Base-by-base conservation (phyloP, 2,888 invertebrate species). In the Gastrophysa polygoni region DNA sequence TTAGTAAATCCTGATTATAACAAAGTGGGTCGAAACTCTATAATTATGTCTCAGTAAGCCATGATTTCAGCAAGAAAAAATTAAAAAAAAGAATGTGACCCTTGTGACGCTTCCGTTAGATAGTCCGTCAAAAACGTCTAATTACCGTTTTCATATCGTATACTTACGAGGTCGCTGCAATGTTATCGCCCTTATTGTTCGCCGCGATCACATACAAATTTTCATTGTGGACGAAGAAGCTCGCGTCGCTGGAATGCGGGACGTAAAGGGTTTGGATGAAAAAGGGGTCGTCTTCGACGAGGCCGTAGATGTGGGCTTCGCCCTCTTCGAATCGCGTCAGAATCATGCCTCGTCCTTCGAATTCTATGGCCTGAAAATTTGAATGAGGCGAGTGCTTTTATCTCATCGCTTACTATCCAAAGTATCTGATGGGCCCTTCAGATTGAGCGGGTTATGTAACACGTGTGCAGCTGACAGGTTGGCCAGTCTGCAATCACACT, bases 191-290 rank as follows among this genome's bases (percentile, higher is more conserved):
- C 52, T 66, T 63, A 57, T 69, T 71, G 47, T 66, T 73, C 1
- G 69, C 48, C 21, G 73, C 65, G 28, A 73, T 61, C 57, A 78
- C 70, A 64, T 73, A 78, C 51, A 74, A 63, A 57, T 69, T 57
- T 50, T 66, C 63, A 44, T 68, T 61, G 21, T 73, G 74, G 17
- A 66, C 59, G 65, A 79, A 78, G 51, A 79, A 75, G 21, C 56
- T 61, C 10, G 71, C 75, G 66, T 77, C 77, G 4, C 61, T 63
- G 32, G 69, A 57, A 46, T 63, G 46, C 7, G 63, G 62, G 6
- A 67, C 55, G n/a, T 34, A 57, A 14, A 76, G 66, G 21, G 62
- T 66, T 64, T 75, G 75, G 20, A 74, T 55, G 32, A 65, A 62
- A 43, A 20, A 38, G 21, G 46, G 44, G 6, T 10, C 29, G 46